Conservation (phyloP, 2,888 invertebrate genomes). For the Cynaeus angustus region DNA sequence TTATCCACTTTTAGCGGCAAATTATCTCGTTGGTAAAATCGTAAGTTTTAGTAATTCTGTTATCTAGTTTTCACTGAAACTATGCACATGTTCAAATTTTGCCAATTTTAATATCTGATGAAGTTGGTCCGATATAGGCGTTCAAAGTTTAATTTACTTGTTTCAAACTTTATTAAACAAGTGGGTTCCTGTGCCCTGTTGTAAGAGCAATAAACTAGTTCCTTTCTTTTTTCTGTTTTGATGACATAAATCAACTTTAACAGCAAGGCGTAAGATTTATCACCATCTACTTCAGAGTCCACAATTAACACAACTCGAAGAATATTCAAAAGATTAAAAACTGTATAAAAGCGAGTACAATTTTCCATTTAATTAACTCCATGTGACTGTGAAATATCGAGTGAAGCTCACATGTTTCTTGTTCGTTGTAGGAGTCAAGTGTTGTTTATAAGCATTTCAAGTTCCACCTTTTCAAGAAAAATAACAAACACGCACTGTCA, state of each 20-base stretch:
- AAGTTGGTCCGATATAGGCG: too few species aligned
- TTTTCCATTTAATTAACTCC: conserved; percentile 28
- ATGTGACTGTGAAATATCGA: conserved; percentile 18
- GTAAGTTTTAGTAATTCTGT: too few species aligned
- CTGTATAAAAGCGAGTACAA: conserved; percentile 18
- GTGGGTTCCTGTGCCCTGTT: too few species aligned
- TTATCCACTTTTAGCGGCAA: too few species aligned
- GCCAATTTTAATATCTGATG: too few species aligned
- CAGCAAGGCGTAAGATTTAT: conserved; percentile 14
- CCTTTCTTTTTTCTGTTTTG: conserved; percentile 3
- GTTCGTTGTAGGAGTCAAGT: conserved; percentile 28
- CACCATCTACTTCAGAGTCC: conserved; percentile 6
- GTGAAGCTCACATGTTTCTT: neutral
- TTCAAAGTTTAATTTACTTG: neutral
- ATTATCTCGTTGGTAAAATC: too few species aligned
- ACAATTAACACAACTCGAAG: conserved; percentile 19
- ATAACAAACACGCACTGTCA: conserved; percentile 18
- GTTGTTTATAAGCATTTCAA: conserved; percentile 13
- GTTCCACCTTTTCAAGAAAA: conserved; percentile 14
- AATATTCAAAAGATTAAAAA: conserved; percentile 19
- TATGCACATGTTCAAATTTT: too few species aligned
- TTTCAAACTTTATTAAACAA: neutral
- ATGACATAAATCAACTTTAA: conserved; percentile 15
- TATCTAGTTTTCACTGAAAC: too few species aligned
- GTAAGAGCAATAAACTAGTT: neutral